Evolutionary conservation across 2,113 vertebrate species (phyloP), one percentile per base, ranked within the genome.

Genomic region (Pterophyllum scalare): DNA sequence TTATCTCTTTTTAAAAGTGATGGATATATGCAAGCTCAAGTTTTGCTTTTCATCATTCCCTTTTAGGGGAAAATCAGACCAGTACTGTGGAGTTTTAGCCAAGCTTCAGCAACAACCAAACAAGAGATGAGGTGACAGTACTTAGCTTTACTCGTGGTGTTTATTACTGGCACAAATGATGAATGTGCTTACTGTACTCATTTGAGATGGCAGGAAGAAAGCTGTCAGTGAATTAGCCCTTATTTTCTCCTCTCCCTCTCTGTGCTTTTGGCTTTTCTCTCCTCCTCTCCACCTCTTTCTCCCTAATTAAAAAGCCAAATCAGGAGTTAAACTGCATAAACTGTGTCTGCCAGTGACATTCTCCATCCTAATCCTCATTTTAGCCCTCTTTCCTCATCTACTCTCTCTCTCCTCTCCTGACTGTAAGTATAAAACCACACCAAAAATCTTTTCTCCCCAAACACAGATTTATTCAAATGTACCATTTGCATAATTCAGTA

Each of bases 391-490:
- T 77, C 79, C 38, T 74, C 80, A 70, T 82, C 65, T 60, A 40
- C 75, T 74, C 81, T 62, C 65, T 62, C 65, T 83, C 33, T 70
- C 78, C n/a, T 65, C 78, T 80, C 56, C 79, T 77, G 75, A 85
- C 72, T 89, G 49, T 5, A 31, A 86, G 72, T 56, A 85, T 83
- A 84, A 87, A 90, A 80, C 82, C 65, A 89, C 49, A 26, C 86
- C 84, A 79, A 94, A 94, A 90, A 82, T 87, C 72, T 61, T 83
- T 75, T 79, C 49, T 84, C 89, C 90, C 89, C 79, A 90, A 92
- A 92, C 84, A 80, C 88, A 84, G 89, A 93, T 92, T 94, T 93
- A 93, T 94, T 94, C 88, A 94, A 93, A 92, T 92, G 57, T 75
- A 12, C 4, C 2, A 91, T 94, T 94, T 93, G 89, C 93, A 94